phyloP scores from a whole-genome alignment of 2,113 vertebrate species.

The Paraplagusia blochii region DNA sequence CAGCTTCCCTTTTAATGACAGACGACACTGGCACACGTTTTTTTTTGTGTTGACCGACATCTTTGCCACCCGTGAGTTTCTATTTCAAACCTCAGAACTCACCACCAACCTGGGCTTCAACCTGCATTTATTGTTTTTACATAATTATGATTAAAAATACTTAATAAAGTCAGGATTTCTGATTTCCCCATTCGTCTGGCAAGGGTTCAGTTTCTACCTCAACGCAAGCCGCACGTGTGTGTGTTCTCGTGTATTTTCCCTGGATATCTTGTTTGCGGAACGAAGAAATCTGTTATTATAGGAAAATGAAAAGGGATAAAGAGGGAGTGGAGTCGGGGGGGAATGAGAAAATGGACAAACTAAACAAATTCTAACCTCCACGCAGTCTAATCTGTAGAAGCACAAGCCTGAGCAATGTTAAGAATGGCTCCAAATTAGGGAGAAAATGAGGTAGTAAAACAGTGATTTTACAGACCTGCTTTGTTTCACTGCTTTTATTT shows the following conservation, averaged over 20 bases:
- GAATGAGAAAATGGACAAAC: constrained; percentile 46
- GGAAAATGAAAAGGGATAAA: constrained; percentile 38
- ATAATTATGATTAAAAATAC: constrained; percentile 32
- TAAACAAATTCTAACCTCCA: constrained; percentile 49
- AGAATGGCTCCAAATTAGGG: constrained; percentile 45
- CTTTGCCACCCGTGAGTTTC: constrained; percentile 62
- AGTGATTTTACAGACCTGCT: constrained; percentile 51
- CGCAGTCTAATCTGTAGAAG: constrained; percentile 37
- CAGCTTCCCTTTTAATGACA: constrained; percentile 65
- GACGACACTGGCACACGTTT: constrained; percentile 37
- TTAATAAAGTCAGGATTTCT: constrained; percentile 19
- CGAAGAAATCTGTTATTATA: constrained; percentile 59
- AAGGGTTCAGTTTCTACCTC: constrained; percentile 30
- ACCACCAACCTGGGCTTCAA: constrained; percentile 32
- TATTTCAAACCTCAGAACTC: constrained; percentile 33
- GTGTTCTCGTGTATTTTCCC: constrained; percentile 35
- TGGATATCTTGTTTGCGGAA: constrained; percentile 63
- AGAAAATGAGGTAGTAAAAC: constrained; percentile 55
- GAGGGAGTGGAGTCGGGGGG: constrained; percentile 30
- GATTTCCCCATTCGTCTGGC: constrained; percentile 38
- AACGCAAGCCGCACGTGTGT: constrained; percentile 49
- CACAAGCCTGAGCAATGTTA: constrained; percentile 30
- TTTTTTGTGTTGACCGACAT: constrained; percentile 43
- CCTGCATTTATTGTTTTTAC: constrained; percentile 51
- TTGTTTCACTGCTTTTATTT: constrained; percentile 36